Evolutionary conservation across 2,888 invertebrate genomes (phyloP).

Genomic region (Hirudinaria manillensis): DNA sequence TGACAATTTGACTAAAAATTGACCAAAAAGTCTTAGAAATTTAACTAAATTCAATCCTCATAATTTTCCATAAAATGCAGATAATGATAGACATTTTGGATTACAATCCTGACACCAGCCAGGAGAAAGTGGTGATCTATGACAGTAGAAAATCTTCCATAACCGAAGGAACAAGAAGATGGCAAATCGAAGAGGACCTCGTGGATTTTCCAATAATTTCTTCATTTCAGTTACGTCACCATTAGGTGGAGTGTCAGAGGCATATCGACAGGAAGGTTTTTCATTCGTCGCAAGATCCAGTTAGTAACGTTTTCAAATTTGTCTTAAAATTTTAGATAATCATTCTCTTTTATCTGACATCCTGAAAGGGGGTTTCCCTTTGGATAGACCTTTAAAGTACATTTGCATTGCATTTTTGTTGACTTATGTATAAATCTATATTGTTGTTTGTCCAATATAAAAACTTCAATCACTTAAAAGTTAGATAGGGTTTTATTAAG

Average conservation of each 20-base stretch:
- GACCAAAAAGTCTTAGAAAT: not conserved
- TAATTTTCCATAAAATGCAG: slow-evolving; percentile 18
- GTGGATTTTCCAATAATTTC: slow-evolving; percentile 84
- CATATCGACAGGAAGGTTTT: slow-evolving; percentile 47
- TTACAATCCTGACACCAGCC: slow-evolving; percentile 47
- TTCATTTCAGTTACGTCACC: slow-evolving; percentile 55
- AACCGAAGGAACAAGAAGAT: slow-evolving; percentile 26
- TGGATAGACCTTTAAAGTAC: no score
- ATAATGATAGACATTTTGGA: slow-evolving; percentile 49
- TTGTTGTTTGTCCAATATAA: no score
- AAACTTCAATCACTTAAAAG: no score
- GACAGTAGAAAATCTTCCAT: slow-evolving; percentile 38
- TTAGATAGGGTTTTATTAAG: no score
- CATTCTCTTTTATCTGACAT: no score
- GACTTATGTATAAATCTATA: no score
- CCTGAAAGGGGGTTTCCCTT: no score
- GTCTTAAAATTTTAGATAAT: no score
- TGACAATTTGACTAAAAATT: not conserved
- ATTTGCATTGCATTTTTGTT: no score
- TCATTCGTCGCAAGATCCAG: slow-evolving; percentile 48
- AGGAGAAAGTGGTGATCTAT: slow-evolving; percentile 48
- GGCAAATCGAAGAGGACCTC: slow-evolving; percentile 64
- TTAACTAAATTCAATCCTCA: not conserved
- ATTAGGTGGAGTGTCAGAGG: slow-evolving; percentile 48
- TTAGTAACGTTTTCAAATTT: slow-evolving; percentile 42